These are phyloP conservation scores for Euzetes globulus DNA, from an alignment of 2,888 invertebrate species.

Conservation along the genomic window DNA sequence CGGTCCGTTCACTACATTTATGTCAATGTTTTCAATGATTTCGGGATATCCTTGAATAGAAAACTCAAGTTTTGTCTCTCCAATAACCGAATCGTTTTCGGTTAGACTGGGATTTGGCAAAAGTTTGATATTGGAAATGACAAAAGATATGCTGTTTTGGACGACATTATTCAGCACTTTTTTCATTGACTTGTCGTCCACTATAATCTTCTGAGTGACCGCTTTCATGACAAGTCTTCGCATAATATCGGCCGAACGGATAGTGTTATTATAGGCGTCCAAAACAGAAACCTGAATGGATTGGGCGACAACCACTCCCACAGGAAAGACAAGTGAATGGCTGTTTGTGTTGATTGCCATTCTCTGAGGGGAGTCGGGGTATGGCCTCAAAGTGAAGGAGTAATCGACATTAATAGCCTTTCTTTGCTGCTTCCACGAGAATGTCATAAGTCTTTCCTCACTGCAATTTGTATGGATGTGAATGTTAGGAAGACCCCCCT, in stretches of 20 bases:
- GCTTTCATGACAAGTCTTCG: background rate
- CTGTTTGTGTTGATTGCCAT: background rate
- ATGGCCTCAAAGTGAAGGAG: background rate
- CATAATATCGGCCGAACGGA: background rate
- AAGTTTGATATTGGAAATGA: background rate
- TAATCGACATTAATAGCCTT: background rate
- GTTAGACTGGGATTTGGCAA: background rate
- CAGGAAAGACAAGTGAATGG: background rate
- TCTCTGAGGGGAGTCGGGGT: background rate
- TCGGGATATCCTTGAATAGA: background rate
- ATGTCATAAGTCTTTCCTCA: too few relatives aligned
- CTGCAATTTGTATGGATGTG: too few relatives aligned
- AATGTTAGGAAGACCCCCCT: too few relatives aligned
- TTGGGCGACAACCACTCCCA: background rate
- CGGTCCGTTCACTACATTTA: background rate
- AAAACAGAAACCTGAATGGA: background rate
- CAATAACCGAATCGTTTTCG: background rate
- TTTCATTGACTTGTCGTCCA: background rate
- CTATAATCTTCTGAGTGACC: background rate
- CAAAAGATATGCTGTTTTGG: background rate
- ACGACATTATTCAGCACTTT: background rate
- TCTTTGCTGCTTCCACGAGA: too few relatives aligned
- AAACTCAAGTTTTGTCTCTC: background rate
- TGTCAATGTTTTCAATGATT: background rate
- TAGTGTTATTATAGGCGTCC: background rate